Conservation (phyloP, 2,888 invertebrate genomes). For the Sipha maydis region DNA sequence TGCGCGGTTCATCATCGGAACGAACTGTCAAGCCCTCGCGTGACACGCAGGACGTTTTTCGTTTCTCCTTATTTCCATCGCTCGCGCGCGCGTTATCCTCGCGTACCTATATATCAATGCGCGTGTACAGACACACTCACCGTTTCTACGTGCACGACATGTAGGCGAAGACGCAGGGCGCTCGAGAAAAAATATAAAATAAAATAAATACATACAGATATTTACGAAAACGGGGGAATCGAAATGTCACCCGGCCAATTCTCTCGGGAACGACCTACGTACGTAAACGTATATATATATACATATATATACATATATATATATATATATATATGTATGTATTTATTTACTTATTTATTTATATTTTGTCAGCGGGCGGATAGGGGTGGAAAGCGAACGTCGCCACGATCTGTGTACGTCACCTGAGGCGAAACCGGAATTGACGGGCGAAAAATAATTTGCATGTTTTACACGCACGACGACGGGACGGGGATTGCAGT, state of each 20-base stretch:
- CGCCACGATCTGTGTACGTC: slow-evolving; percentile 10
- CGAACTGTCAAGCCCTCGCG: slow-evolving; percentile 4
- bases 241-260: slow-evolving; percentile 46
- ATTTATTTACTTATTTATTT: too few relatives aligned
- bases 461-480: slow-evolving; percentile 22
- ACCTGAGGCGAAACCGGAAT: slow-evolving; percentile 43
- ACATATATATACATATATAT: neutral
- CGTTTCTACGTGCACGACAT: neutral
- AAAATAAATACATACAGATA: neutral
- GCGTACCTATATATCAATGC: neutral
- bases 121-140: neutral
- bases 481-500: neutral
- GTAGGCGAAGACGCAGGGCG: neutral
- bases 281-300: neutral
- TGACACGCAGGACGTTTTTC: neutral
- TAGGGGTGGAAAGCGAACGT: neutral
- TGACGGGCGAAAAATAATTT: slow-evolving; percentile 61
- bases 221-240: slow-evolving; percentile 28
- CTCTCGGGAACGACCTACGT: slow-evolving; percentile 7
- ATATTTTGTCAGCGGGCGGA: too few relatives aligned
- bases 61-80: neutral
- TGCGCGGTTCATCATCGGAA: neutral
- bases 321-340: too few relatives aligned
- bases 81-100: neutral
- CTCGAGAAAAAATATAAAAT: neutral